phyloP scores from a whole-genome alignment of 2,888 invertebrate species.

The Fragum sueziense region DNA sequence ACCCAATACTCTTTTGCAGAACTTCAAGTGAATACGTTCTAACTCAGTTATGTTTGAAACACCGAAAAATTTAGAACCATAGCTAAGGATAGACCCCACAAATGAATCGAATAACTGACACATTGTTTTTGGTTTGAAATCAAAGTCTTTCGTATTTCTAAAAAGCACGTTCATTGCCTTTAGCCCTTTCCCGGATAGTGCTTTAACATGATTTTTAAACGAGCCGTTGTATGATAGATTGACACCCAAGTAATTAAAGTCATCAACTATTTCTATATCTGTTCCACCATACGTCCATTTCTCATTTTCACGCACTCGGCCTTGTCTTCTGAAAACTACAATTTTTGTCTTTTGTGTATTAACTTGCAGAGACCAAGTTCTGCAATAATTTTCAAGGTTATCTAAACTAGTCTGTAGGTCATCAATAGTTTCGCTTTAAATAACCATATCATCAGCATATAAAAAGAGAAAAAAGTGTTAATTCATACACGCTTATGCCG shows the following conservation, averaged over 20 bases:
- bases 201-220: not conserved
- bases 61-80: conserved; percentile 6
- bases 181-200: not conserved
- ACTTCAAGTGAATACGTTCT: too few relatives aligned
- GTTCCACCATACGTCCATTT: conserved; percentile 2
- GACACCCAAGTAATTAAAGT: conserved; percentile 4
- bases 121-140: not conserved
- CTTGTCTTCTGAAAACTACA: not conserved
- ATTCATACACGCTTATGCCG: not conserved
- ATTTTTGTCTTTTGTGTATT: conserved; percentile 1
- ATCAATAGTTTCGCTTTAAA: not conserved
- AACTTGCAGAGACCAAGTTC: not conserved
- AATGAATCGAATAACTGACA: conserved; percentile 15
- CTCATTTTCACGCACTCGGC: not conserved
- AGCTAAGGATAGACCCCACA: conserved; percentile 2
- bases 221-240: not conserved
- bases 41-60: too few relatives aligned
- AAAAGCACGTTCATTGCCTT: not conserved
- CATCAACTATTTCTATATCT: conserved; percentile 10
- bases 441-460: conserved; percentile 19
- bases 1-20: not conserved
- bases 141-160: not conserved
- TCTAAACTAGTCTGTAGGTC: conserved; percentile 9
- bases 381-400: not conserved
- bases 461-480: not conserved